Evolutionary conservation across 2,797 vertebrate species (phyloP), one percentile per base, ranked within the genome.

Genomic region (Lophotriccus pileatus): DNA sequence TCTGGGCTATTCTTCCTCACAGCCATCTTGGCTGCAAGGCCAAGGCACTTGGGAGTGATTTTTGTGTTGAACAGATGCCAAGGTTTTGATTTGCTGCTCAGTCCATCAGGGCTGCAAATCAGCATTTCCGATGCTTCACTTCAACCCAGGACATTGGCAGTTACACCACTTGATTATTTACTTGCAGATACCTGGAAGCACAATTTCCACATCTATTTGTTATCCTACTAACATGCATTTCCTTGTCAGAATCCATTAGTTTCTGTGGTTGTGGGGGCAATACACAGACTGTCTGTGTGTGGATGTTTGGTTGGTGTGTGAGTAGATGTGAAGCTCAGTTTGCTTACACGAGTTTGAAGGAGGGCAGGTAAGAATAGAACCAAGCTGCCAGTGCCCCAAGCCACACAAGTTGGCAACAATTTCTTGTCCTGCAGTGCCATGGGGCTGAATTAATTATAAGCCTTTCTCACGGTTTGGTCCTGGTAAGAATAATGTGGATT

Each of bases 371-470:
- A 84, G 46, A 87, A 28, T 10, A 68, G 55, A 66, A 43, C 3
- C 14, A 49, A 79, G 46, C 62, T 87, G 66, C 53, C 70, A 30
- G 36, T 28, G 68, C 55, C 70, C 56, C 21, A 50, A 67, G 77
- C 60, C 43, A 53, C 30, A 17, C 16, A 47, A 49, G 12, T 1
- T 66, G 63, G 43, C 87, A 79, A 56, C 55, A 44, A 84, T 89
- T 90, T 81, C 74, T 88, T 81, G 50, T 70, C 69, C 34, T 73
- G n/a, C 37, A 50, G 43, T 73, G 50, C n/a, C 67, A 53, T 37
- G 66, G 55, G n/a, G 16, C 20, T 94, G 63, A 94, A 89, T 87
- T 90, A 89, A 90, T 79, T 63, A 76, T 84, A 79, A 94, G 68
- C 47, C 22, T 70, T 81, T 84, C 67, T 90, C 63, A 53, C n/a